Evolutionary conservation across 2,888 invertebrate genomes (phyloP).

Genomic region (Lasius fuliginosus): DNA sequence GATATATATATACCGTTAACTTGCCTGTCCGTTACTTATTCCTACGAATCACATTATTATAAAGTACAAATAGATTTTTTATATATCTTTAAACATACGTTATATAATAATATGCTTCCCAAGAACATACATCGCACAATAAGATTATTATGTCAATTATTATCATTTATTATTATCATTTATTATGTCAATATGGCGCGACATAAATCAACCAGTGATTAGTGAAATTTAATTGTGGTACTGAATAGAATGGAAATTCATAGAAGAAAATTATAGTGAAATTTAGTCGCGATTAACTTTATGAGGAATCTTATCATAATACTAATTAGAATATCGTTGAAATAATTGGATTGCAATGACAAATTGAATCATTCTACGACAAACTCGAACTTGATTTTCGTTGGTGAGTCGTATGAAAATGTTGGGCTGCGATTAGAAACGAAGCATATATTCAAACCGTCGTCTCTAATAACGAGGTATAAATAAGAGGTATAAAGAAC

Average conservation of each 20-base stretch:
- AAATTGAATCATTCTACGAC: not conserved
- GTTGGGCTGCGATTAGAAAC: not conserved
- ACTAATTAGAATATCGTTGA: not conserved
- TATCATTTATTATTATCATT: not conserved
- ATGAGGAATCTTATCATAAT: not conserved
- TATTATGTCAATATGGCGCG: not conserved
- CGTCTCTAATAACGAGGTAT: not conserved
- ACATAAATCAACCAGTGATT: not conserved
- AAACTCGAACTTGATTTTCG: not conserved
- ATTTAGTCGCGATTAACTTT: not conserved
- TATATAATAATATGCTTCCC: too few species aligned
- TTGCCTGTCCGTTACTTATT: not conserved
- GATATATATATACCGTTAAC: not conserved
- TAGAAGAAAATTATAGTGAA: not conserved
- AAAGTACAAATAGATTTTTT: too few species aligned
- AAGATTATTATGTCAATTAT: too few species aligned
- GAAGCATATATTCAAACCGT: not conserved
- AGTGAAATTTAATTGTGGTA: conserved; percentile 4
- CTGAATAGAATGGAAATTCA: too few species aligned
- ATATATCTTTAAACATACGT: too few species aligned
- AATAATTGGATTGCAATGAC: not conserved
- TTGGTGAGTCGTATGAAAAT: not conserved
- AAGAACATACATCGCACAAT: too few species aligned
- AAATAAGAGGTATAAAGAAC: too few species aligned
- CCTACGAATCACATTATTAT: not conserved